Conservation (phyloP, 2,113 vertebrate genomes). For the Narcine bancroftii region DNA sequence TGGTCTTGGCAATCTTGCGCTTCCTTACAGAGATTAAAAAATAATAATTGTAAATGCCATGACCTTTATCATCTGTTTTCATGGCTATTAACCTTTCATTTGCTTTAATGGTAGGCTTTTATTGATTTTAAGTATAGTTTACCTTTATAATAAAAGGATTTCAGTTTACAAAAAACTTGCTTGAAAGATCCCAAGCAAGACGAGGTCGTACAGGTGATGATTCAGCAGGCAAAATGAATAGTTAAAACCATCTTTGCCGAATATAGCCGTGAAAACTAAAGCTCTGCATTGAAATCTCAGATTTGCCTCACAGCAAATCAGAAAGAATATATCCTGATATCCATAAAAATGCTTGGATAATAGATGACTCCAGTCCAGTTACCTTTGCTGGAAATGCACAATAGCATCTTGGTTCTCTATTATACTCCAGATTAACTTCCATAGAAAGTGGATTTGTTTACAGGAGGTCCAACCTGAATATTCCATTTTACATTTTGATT, state of each 20-base stretch:
- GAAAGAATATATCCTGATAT: background rate
- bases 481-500: background rate
- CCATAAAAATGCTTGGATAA: background rate
- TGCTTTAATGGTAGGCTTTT: background rate
- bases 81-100: background rate
- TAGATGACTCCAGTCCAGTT: background rate
- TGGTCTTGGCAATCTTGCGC: background rate
- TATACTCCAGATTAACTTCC: background rate
- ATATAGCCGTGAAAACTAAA: background rate
- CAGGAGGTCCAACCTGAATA: background rate
- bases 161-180: background rate
- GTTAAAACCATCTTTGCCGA: too few species aligned
- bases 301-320: background rate
- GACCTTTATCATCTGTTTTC: background rate
- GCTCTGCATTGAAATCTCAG: background rate
- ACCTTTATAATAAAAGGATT: background rate
- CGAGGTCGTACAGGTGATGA: too few species aligned
- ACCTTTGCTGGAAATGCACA: background rate
- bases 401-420: background rate
- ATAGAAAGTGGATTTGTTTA: background rate
- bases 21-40: background rate
- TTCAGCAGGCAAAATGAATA: too few species aligned
- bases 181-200: too few species aligned
- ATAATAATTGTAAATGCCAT: background rate
- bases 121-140: background rate